phyloP scores from a whole-genome alignment of 2,797 vertebrate species.

The Gallinago solitaria region DNA sequence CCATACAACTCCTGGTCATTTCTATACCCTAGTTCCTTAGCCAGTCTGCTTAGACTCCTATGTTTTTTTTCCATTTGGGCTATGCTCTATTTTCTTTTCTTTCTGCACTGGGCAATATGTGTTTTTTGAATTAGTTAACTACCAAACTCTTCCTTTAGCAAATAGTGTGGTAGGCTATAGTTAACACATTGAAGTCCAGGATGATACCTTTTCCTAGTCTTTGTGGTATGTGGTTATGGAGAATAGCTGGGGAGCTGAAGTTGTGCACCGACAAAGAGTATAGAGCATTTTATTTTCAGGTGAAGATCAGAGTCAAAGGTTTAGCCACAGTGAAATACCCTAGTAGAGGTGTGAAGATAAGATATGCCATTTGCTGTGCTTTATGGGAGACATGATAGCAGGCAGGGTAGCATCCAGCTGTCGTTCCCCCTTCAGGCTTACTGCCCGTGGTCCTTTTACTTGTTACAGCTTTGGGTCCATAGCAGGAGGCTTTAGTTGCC shows the following conservation, averaged over 20 bases:
- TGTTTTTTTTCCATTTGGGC: background rate
- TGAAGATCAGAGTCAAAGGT: background rate
- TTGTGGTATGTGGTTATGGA: background rate
- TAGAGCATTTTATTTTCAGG: background rate
- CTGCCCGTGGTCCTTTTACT: background rate
- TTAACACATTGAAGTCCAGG: background rate
- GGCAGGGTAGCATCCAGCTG: background rate
- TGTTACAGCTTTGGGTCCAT: background rate
- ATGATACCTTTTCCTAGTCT: background rate
- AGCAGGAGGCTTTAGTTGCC: background rate
- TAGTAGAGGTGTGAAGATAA: background rate
- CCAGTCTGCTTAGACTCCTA: background rate
- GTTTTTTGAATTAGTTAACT: background rate
- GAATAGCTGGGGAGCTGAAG: background rate
- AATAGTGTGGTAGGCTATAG: background rate
- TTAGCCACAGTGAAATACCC: background rate
- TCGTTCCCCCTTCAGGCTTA: background rate
- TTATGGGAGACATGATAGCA: background rate
- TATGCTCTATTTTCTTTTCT: background rate
- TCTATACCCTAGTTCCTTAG: background rate
- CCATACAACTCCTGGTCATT: background rate
- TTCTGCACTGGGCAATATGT: background rate
- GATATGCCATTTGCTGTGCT: background rate
- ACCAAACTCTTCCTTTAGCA: background rate
- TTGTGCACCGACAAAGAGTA: background rate